These are phyloP conservation scores for Caenorhabditis briggsae DNA, from an alignment of 1,140 invertebrate species.

Conservation along the genomic window DNA sequence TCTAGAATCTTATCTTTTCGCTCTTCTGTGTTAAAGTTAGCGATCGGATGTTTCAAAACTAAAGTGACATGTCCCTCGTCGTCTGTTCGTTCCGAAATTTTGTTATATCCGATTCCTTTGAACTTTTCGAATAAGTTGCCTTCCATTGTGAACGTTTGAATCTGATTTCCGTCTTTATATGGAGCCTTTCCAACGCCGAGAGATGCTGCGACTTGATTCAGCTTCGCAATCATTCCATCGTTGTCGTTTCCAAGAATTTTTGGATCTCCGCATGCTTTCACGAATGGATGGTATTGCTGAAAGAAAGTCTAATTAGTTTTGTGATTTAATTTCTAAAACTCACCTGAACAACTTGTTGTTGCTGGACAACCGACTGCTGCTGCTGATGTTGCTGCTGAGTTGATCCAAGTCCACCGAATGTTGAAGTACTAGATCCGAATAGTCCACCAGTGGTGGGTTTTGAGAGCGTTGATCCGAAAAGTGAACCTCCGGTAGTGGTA, in stretches of 20 bases:
- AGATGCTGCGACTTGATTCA: slow-evolving; percentile 59
- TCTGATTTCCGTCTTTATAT: slow-evolving; percentile 59
- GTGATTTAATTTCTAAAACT: not conserved
- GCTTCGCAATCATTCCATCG: slow-evolving; percentile 56
- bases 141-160: slow-evolving; percentile 24
- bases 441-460: not conserved
- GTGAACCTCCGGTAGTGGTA: slow-evolving; percentile 1
- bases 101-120: slow-evolving; percentile 61
- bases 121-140: slow-evolving; percentile 53
- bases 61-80: slow-evolving; percentile 62
- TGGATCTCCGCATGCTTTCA: slow-evolving; percentile 55
- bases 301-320: not conserved
- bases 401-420: not conserved
- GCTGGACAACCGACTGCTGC: slow-evolving; percentile 9
- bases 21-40: slow-evolving; percentile 33
- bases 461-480: slow-evolving; percentile 43
- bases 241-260: slow-evolving; percentile 60
- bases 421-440: slow-evolving; percentile 12
- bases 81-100: slow-evolving; percentile 59
- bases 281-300: slow-evolving; percentile 60
- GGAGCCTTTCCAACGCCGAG: slow-evolving; percentile 59
- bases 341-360: slow-evolving; percentile 32
- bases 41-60: slow-evolving; percentile 40
- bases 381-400: slow-evolving; percentile 24
- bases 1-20: slow-evolving; percentile 19